Conservation (phyloP, 2,888 invertebrate genomes). For the Acanthopleura granulata region DNA sequence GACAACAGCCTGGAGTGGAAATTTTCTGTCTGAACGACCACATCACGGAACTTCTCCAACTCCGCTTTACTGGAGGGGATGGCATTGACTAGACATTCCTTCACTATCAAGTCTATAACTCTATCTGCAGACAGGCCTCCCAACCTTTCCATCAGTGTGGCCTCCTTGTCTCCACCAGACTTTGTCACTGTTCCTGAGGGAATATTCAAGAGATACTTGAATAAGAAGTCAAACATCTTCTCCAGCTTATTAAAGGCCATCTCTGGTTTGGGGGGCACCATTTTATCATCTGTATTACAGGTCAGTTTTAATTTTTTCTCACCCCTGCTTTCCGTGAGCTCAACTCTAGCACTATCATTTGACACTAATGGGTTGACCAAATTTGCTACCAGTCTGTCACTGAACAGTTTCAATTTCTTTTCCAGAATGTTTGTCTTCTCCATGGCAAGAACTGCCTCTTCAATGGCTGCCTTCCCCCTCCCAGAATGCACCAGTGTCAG, state of each 20-base stretch:
- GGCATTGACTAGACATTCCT: constrained; percentile 81
- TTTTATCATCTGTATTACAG: constrained; percentile 24
- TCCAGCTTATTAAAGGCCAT: constrained; percentile 53
- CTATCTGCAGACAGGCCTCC: constrained; percentile 73
- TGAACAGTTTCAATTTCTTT: constrained; percentile 74
- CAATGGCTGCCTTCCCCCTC: constrained; percentile 29
- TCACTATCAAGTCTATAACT: constrained; percentile 78
- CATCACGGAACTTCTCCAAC: constrained; percentile 76
- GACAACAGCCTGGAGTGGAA: constrained; percentile 78
- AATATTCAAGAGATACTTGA: constrained; percentile 73
- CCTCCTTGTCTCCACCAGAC: neutral
- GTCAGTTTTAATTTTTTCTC: constrained; percentile 31
- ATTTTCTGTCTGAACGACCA: constrained; percentile 77
- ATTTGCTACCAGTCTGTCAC: constrained; percentile 74
- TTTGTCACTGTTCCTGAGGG: constrained; percentile 57
- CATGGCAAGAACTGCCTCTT: constrained; percentile 52
- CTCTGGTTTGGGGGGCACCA: constrained; percentile 28
- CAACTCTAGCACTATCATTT: constrained; percentile 8
- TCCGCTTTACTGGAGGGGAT: constrained; percentile 83
- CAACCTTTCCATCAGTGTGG: constrained; percentile 71
- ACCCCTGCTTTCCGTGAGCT: neutral
- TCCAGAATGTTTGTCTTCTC: constrained; percentile 64
- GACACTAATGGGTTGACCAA: constrained; percentile 76
- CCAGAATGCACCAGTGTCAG: constrained; percentile 27
- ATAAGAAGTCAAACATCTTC: constrained; percentile 75